Conservation (phyloP, 2,888 invertebrate genomes). For the Ennomos erosarius region DNA sequence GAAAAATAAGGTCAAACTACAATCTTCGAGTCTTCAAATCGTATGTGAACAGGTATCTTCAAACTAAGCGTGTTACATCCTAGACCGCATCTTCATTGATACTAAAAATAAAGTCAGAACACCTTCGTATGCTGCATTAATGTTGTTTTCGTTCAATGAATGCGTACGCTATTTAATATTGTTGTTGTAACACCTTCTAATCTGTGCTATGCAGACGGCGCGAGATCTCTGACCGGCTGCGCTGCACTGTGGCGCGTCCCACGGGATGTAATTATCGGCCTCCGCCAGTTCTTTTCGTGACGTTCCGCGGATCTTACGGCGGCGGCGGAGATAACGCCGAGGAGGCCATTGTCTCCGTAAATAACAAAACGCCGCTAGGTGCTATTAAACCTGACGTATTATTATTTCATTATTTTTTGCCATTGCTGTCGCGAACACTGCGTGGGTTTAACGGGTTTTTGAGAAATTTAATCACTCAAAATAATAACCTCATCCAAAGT, state of each 20-base stretch:
- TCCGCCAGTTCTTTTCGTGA: conserved; percentile 43
- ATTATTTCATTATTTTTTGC: conserved; percentile 42
- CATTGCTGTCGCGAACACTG: conserved; percentile 19
- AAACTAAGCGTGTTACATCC: no score
- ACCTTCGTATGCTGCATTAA: no score
- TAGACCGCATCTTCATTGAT: no score
- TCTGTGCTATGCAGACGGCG: no score
- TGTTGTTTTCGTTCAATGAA: no score
- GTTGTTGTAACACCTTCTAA: no score
- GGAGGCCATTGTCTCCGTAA: conserved; percentile 48
- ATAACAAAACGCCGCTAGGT: conserved; percentile 42
- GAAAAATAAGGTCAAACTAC: no score
- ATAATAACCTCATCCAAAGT: conserved; percentile 11
- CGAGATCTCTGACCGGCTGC: no score
- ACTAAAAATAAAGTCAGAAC: no score
- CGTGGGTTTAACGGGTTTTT: conserved; percentile 25
- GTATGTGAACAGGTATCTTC: no score
- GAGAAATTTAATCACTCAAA: conserved; percentile 28
- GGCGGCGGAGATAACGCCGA: conserved; percentile 49
- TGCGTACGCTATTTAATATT: no score
- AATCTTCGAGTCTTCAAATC: no score
- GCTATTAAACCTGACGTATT: conserved; percentile 38
- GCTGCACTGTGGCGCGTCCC: conserved; percentile 20
- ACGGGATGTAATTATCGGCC: conserved; percentile 50
- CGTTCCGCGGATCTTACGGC: conserved; percentile 50